Conservation (phyloP, 2,113 vertebrate genomes). For the Phaethon lepturus region DNA sequence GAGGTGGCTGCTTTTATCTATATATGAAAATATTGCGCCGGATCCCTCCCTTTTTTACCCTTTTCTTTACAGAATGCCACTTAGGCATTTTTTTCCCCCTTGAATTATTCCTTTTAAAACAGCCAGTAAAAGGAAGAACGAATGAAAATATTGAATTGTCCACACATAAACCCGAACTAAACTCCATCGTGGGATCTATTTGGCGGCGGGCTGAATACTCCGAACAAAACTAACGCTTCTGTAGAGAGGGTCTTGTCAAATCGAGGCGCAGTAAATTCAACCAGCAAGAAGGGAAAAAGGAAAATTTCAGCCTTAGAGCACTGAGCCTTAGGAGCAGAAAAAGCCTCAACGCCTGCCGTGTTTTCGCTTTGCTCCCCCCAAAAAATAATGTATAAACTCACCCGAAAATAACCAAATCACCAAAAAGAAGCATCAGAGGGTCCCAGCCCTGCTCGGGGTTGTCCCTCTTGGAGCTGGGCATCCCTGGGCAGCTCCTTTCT, state of each 20-base stretch:
- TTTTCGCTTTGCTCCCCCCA: neutral
- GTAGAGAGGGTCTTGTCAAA: neutral
- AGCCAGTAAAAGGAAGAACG: neutral
- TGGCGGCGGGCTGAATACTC: neutral
- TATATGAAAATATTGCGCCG: neutral
- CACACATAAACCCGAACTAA: neutral
- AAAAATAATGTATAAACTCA: neutral
- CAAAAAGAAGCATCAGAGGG: neutral
- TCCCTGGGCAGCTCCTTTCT: neutral
- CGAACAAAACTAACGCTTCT: neutral
- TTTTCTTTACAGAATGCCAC: neutral
- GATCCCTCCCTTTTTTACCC: rapidly evolving
- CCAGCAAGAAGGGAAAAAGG: neutral
- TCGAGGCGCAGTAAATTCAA: neutral
- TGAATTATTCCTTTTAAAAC: neutral
- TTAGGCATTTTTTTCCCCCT: neutral
- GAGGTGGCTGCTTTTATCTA: neutral
- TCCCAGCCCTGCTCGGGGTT: neutral
- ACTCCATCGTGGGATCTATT: neutral
- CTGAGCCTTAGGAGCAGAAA: neutral
- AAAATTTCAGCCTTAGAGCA: neutral
- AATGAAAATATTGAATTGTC: neutral
- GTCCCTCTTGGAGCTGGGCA: neutral
- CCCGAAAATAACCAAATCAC: neutral
- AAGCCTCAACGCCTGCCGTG: neutral